Evolutionary conservation across 1,140 invertebrate species (phyloP).

Genomic region (Aporrectodea caliginosa): DNA sequence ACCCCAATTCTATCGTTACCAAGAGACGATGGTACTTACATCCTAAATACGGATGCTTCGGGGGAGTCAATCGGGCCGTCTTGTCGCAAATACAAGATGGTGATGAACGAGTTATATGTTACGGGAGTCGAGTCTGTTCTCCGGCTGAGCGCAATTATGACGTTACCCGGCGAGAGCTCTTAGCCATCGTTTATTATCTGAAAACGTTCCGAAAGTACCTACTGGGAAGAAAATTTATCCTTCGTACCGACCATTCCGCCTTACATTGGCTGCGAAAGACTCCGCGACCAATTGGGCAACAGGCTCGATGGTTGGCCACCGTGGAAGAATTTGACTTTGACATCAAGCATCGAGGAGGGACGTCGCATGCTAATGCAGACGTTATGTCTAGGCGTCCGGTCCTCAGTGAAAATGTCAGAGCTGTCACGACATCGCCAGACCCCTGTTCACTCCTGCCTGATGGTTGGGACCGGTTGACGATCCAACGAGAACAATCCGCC

Average conservation of each 20-base stretch:
- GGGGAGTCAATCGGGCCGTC: conserved; percentile 52
- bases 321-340: too few species aligned
- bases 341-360: too few species aligned
- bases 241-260: conserved; percentile 38
- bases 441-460: too few species aligned
- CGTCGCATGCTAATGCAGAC: too few species aligned
- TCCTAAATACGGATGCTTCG: conserved; percentile 55
- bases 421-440: too few species aligned
- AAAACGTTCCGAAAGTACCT: conserved; percentile 38
- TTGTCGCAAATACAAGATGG: conserved; percentile 48
- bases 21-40: conserved; percentile 45
- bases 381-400: too few species aligned
- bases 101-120: conserved; percentile 31
- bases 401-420: too few species aligned
- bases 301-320: background rate
- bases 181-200: conserved; percentile 35
- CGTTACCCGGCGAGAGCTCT: conserved; percentile 34
- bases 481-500: too few species aligned
- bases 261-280: conserved; percentile 33
- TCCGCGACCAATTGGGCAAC: background rate
- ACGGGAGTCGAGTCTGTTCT: conserved; percentile 29
- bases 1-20: conserved; percentile 37
- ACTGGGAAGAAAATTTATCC: conserved; percentile 34
- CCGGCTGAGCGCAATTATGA: conserved; percentile 35
- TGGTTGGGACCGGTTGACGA: too few species aligned